Evolutionary conservation across 2,797 vertebrate species (phyloP).

Genomic region (Liasis olivaceus): DNA sequence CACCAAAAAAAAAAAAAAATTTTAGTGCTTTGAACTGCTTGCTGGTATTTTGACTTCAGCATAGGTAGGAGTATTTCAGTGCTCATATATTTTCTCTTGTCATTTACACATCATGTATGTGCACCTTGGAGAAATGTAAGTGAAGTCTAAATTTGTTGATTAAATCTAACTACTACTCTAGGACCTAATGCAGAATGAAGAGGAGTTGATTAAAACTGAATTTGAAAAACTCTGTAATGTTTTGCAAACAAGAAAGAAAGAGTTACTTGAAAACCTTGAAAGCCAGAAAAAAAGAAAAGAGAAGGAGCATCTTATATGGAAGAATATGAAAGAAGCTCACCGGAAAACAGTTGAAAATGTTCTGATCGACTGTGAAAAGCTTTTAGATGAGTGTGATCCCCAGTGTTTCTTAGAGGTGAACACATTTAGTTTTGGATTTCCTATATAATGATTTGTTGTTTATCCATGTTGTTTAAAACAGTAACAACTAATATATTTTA

Average conservation of each 20-base stretch:
- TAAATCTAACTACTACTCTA: slow-evolving; percentile 34
- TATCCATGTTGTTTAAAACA: neutral
- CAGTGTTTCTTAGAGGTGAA: slow-evolving; percentile 71
- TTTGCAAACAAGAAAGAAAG: slow-evolving; percentile 63
- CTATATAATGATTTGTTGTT: neutral
- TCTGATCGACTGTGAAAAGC: slow-evolving; percentile 69
- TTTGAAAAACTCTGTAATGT: slow-evolving; percentile 66
- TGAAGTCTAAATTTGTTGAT: neutral
- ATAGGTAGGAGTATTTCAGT: neutral
- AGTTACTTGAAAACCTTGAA: slow-evolving; percentile 66
- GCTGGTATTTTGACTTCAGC: neutral
- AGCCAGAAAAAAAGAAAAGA: slow-evolving; percentile 60
- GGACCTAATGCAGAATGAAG: slow-evolving; percentile 54
- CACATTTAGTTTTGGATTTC: neutral
- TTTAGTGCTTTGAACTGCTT: neutral
- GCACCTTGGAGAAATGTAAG: neutral
- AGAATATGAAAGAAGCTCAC: slow-evolving; percentile 67
- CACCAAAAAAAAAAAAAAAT: neutral
- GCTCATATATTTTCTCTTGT: neutral
- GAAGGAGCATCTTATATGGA: slow-evolving; percentile 65
- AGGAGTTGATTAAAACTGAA: slow-evolving; percentile 53
- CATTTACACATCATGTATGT: neutral
- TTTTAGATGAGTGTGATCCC: slow-evolving; percentile 71
- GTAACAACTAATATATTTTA: neutral
- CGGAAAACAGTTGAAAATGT: slow-evolving; percentile 66